Base-by-base conservation (phyloP, 1,140 invertebrate genomes). In the Brachionus asplanchnoidis region DNA sequence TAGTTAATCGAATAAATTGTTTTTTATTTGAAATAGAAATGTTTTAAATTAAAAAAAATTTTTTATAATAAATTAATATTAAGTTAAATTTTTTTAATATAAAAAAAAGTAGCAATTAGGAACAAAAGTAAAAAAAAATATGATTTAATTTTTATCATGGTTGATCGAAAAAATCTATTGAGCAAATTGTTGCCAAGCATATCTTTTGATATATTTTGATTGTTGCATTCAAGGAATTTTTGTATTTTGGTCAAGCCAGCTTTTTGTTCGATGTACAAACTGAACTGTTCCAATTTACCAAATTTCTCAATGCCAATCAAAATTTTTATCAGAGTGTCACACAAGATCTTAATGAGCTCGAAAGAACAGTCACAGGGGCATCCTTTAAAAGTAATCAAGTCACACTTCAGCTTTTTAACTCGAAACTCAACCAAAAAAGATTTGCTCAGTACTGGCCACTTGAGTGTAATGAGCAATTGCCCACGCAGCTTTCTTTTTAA, bases 131-230 rank as follows among this genome's bases (percentile, higher is more conserved):
- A n/a, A n/a, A n/a, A n/a, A n/a, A n/a, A n/a, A n/a, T n/a, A n/a
- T n/a, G n/a, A n/a, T n/a, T n/a, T n/a, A n/a, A n/a, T n/a, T n/a
- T n/a, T n/a, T n/a, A n/a, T n/a, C n/a, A n/a, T n/a, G n/a, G n/a
- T n/a, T n/a, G n/a, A n/a, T n/a, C n/a, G n/a, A n/a, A 99, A 99
- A 91, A 95, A 99, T 88, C 95, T 94, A 89, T 99, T 97, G 88
- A 99, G 98, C 86, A 99, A 97, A 88, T 96, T 94, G 89, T 96
- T 97, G n/a, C 97, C 95, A 90, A 98, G 91, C 92, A 97, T 98
- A 90, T 99, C n/a, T n/a, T n/a, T n/a, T n/a, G n/a, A 99, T 88
- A 99, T 97, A 85, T 99, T 97, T 88, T 96, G 94, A 90, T 98
- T 99, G 91, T 98, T 95, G 88, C 99, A 97, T 87, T 93, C 94